Evolutionary conservation across 2,113 vertebrate species (phyloP).

Genomic region (Caranx ignobilis): DNA sequence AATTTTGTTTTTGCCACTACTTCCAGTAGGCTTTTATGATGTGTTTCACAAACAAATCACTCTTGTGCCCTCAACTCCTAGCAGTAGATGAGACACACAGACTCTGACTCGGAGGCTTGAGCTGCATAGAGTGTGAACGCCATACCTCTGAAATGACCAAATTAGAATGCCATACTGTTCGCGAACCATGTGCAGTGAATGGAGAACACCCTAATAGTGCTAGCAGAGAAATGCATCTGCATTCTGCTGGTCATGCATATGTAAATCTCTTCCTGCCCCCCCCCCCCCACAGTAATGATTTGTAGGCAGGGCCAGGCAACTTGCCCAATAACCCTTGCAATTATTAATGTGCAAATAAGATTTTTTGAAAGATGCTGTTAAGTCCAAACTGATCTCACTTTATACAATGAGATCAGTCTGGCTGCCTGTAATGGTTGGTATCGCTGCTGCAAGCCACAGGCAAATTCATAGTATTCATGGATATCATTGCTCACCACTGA

Average conservation of each 20-base stretch:
- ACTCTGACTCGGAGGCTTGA: conserved; percentile 56
- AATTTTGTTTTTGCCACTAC: not conserved
- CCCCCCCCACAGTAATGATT: conserved; percentile 58
- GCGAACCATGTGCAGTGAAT: conserved; percentile 69
- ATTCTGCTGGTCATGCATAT: conserved; percentile 75
- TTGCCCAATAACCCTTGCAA: conserved; percentile 61
- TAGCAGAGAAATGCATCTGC: conserved; percentile 71
- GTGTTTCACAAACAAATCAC: conserved; percentile 67
- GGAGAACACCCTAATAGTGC: conserved; percentile 70
- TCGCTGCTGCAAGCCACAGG: conserved; percentile 10
- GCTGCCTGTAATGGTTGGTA: conserved; percentile 8
- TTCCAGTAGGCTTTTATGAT: conserved; percentile 55
- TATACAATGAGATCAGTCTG: conserved; percentile 17
- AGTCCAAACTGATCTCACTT: conserved; percentile 28
- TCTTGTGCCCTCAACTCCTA: conserved; percentile 40
- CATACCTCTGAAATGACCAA: conserved; percentile 65
- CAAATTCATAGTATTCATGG: conserved; percentile 1
- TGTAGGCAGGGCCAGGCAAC: conserved; percentile 53
- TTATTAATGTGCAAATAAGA: conserved; percentile 67
- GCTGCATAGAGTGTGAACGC: conserved; percentile 48
- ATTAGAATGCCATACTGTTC: conserved; percentile 76
- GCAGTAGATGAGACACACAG: conserved; percentile 65
- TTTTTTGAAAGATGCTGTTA: conserved; percentile 35
- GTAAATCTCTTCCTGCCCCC: conserved; percentile 46
- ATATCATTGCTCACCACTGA: conserved; percentile 30